phyloP scores from a whole-genome alignment of 2,797 vertebrate species.

The Podarcis lilfordi region DNA sequence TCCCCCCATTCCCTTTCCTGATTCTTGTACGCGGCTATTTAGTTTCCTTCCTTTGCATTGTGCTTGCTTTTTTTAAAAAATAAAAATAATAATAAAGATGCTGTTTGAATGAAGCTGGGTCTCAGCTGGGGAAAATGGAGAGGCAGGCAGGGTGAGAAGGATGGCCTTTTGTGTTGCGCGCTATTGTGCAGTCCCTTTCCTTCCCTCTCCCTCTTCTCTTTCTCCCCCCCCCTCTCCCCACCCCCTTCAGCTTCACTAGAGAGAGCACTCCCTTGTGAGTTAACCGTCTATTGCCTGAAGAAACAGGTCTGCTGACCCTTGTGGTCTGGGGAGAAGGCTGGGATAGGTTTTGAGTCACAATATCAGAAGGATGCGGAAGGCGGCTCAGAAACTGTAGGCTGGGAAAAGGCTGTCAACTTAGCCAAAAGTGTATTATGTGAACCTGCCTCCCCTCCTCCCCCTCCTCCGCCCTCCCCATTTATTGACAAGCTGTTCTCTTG shows the following conservation, averaged over 20 bases:
- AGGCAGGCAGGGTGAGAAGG: conserved; percentile 70
- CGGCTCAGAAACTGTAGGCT: conserved; percentile 69
- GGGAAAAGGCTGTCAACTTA: conserved; percentile 79
- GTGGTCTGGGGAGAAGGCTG: conserved; percentile 25
- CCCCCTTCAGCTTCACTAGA: conserved; percentile 31
- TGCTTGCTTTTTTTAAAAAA: conserved; percentile 39
- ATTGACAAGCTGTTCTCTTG: conserved; percentile 21
- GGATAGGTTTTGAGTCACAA: conserved; percentile 49
- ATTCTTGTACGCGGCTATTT: conserved; percentile 70
- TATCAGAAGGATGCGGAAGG: conserved; percentile 63
- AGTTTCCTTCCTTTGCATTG: conserved; percentile 14
- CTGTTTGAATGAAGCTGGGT: conserved; percentile 61
- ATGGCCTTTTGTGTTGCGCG: conserved; percentile 82
- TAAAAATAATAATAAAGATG: too few relatives aligned
- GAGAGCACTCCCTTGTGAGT: conserved; percentile 62
- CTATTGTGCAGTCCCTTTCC: conserved; percentile 74
- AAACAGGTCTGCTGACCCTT: conserved; percentile 62
- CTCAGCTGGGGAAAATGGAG: conserved; percentile 75
- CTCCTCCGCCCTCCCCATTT: conserved; percentile 30
- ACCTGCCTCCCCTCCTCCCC: conserved; percentile 21
- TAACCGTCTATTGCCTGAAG: conserved; percentile 61
- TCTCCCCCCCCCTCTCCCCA: background rate
- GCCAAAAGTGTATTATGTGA: conserved; percentile 14
- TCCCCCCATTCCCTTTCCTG: conserved; percentile 23
- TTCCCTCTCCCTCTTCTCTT: background rate